Conservation (phyloP, 2,888 invertebrate genomes). For the Drosophila leonis region DNA sequence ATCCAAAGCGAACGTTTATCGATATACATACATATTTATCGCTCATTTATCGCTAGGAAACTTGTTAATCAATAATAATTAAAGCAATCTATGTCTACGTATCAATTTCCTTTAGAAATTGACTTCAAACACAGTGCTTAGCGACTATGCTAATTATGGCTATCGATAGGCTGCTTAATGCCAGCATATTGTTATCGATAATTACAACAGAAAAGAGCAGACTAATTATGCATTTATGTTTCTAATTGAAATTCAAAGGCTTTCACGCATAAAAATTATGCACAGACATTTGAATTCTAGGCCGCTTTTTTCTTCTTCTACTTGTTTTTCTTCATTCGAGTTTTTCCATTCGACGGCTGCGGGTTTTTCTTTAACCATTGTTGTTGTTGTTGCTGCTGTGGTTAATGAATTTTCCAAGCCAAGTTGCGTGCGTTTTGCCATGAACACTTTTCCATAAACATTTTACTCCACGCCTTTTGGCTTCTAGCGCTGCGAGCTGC, state of each 20-base stretch:
- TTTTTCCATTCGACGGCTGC: conserved; percentile 23
- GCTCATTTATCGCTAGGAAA: not conserved
- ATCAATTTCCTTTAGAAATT: not conserved
- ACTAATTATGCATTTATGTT: conserved; percentile 2
- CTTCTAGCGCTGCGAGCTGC: conserved; percentile 10
- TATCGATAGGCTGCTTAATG: not conserved
- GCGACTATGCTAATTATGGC: not conserved
- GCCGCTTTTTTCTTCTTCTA: conserved; percentile 31
- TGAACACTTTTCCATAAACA: conserved; percentile 71
- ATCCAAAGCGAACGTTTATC: not conserved
- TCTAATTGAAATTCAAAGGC: conserved; percentile 16
- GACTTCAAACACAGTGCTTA: not conserved
- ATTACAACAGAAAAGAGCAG: not conserved
- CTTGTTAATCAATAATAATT: not conserved
- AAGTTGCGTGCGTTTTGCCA: conserved; percentile 63
- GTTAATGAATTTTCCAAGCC: conserved; percentile 53
- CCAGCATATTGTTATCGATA: conserved; percentile 7
- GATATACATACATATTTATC: not conserved
- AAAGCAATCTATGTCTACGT: not conserved
- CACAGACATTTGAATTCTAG: conserved; percentile 61
- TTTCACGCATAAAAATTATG: conserved; percentile 51
- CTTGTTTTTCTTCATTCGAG: conserved; percentile 2
- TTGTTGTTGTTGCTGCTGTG: conserved; percentile 37
- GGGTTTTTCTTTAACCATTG: conserved; percentile 41
- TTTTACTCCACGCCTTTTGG: conserved; percentile 32